Percentiles rank a stretch among this genome's conserved stretches.
Conservation (phyloP, 2,113 vertebrate genomes). For the Nesospiza acunhae region DNA sequence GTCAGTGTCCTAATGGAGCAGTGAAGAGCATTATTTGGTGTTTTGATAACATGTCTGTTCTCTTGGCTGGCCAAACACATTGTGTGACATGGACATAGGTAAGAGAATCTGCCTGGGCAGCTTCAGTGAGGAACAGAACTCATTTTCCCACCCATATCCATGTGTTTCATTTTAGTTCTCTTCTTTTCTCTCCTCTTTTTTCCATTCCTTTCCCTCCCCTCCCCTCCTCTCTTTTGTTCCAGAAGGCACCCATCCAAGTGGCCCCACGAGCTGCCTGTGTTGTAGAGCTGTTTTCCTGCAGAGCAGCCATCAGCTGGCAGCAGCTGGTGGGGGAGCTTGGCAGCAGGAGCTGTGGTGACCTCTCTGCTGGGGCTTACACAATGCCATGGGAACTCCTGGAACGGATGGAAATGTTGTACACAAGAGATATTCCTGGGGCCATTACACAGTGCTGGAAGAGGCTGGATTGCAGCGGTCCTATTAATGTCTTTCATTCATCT, state of each 20-base stretch:
- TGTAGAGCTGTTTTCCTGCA: background rate
- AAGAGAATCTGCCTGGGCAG: background rate
- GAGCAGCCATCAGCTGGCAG: background rate
- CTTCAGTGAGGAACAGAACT: background rate
- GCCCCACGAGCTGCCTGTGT: background rate
- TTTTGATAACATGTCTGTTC: background rate
- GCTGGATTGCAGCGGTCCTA: background rate
- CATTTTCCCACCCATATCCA: background rate
- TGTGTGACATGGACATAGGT: rapidly evolving
- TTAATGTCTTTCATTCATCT: slow-evolving; percentile 42
- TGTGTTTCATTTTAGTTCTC: background rate
- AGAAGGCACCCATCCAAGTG: background rate
- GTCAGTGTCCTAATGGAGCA: background rate
- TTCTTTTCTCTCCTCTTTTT: background rate
- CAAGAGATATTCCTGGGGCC: slow-evolving; percentile 18
- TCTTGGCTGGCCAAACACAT: background rate
- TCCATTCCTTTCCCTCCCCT: rapidly evolving
- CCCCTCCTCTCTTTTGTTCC: background rate
- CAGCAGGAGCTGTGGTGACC: background rate
- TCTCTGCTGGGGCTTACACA: background rate
- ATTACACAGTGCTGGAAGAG: background rate
- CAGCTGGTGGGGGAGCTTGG: background rate
- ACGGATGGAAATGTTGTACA: background rate
- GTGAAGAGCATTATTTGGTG: background rate
- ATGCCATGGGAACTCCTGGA: background rate